phyloP scores from a whole-genome alignment of 2,113 vertebrate species.

The Lepisosteus osseus region DNA sequence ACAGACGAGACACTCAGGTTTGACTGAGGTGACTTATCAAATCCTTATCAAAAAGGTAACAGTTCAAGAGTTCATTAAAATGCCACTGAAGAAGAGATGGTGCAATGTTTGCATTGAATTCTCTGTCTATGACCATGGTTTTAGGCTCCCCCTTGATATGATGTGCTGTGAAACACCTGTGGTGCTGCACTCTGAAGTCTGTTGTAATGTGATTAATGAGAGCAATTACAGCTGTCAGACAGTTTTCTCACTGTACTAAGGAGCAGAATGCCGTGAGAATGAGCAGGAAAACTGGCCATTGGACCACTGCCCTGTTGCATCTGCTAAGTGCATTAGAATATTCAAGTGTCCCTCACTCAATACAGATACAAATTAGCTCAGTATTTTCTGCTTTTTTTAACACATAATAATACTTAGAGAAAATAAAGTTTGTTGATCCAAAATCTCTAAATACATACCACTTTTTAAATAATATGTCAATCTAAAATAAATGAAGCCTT shows the following conservation, averaged over 20 bases:
- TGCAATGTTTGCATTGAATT: neutral
- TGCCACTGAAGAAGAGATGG: neutral
- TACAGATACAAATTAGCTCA: slow-evolving; percentile 11
- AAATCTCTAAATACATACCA: too few relatives aligned
- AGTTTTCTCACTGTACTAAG: neutral
- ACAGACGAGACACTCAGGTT: too few relatives aligned
- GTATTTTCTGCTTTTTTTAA: slow-evolving; percentile 18
- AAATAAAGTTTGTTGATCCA: too few relatives aligned
- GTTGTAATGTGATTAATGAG: slow-evolving; percentile 21
- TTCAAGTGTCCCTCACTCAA: neutral
- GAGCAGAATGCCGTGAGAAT: neutral
- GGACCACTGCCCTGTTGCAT: neutral
- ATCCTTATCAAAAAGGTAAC: too few relatives aligned
- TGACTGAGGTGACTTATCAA: neutral
- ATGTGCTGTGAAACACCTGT: slow-evolving; percentile 13
- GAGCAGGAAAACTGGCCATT: neutral
- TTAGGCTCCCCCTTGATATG: neutral
- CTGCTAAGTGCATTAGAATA: neutral
- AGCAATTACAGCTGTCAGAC: slow-evolving; percentile 21
- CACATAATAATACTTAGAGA: too few relatives aligned
- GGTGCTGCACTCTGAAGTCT: neutral
- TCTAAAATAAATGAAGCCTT: too few relatives aligned
- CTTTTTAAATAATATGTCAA: too few relatives aligned
- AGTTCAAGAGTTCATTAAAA: too few relatives aligned
- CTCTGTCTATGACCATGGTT: neutral